phyloP scores from a whole-genome alignment of 2,888 invertebrate species.

The Adineta ricciae region DNA sequence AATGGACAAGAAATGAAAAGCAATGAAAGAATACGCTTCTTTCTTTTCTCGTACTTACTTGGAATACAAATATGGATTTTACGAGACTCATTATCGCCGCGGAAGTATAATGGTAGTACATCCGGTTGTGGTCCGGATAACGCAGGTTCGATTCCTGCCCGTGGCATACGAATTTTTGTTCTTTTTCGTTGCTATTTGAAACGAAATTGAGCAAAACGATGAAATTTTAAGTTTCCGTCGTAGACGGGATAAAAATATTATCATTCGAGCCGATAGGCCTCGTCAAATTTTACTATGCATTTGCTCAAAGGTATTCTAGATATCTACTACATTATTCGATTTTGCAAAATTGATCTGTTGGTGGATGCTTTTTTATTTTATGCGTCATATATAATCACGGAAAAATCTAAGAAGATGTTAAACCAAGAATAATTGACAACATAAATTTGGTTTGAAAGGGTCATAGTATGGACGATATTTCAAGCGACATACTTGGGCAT shows the following conservation, averaged over 20 bases:
- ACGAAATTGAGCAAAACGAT: neutral
- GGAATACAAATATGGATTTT: neutral
- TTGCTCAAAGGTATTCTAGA: no score
- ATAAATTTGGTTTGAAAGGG: neutral
- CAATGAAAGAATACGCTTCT: no score
- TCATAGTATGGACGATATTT: neutral
- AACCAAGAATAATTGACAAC: neutral
- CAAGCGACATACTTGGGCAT: neutral
- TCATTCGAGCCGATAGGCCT: no score
- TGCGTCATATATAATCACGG: no score
- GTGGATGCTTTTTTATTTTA: no score
- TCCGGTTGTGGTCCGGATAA: constrained; percentile 13
- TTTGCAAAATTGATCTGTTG: no score
- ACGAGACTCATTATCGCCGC: neutral
- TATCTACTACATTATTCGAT: no score
- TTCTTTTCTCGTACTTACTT: neutral
- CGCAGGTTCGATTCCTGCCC: constrained; percentile 15
- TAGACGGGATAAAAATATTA: no score
- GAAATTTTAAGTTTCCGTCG: no score
- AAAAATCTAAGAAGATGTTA: neutral
- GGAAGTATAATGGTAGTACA: constrained; percentile 13
- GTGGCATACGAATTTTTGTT: neutral
- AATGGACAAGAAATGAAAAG: no score
- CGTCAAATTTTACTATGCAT: no score
- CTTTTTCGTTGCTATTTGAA: neutral